Evolutionary conservation across 2,113 vertebrate species (phyloP).

Genomic region (Emberiza fucata): DNA sequence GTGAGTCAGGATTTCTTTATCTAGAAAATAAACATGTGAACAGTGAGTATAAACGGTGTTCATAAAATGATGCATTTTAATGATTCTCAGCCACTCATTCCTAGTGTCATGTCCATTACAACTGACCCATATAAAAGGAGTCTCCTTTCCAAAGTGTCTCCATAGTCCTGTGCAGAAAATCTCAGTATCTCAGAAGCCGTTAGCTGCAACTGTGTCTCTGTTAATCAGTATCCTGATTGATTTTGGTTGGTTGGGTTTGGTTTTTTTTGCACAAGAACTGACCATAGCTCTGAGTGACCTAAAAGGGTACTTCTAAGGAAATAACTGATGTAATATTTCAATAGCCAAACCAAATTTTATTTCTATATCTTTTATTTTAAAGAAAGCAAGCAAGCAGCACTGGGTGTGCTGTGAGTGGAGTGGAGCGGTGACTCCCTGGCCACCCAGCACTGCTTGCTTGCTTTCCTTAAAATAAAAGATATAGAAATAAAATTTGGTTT

Average conservation of each 20-base stretch:
- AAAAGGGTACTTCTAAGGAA: not conserved
- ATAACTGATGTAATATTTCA: not conserved
- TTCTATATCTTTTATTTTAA: not conserved
- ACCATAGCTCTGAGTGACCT: not conserved
- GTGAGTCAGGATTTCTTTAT: constrained; percentile 71
- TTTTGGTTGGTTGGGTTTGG: not conserved
- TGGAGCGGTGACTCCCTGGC: too few species aligned
- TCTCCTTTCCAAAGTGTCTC: not conserved
- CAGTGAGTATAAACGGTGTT: not conserved
- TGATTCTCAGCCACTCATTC: not conserved
- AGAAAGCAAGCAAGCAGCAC: not conserved
- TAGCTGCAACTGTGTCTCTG: not conserved
- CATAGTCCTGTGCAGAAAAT: not conserved
- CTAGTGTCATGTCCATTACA: not conserved
- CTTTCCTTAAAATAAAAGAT: too few species aligned
- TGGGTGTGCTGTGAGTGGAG: not conserved
- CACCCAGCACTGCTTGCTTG: too few species aligned
- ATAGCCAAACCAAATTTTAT: not conserved
- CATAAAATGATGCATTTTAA: not conserved
- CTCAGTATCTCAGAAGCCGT: not conserved
- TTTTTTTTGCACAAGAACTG: not conserved
- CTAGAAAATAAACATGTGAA: constrained; percentile 35
- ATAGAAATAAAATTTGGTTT: too few species aligned
- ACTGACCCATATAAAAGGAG: not conserved
- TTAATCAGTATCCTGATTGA: not conserved